Evolutionary conservation across 2,797 vertebrate species (phyloP), one percentile per base, ranked within the genome.

Genomic region (Sphenodon punctatus): DNA sequence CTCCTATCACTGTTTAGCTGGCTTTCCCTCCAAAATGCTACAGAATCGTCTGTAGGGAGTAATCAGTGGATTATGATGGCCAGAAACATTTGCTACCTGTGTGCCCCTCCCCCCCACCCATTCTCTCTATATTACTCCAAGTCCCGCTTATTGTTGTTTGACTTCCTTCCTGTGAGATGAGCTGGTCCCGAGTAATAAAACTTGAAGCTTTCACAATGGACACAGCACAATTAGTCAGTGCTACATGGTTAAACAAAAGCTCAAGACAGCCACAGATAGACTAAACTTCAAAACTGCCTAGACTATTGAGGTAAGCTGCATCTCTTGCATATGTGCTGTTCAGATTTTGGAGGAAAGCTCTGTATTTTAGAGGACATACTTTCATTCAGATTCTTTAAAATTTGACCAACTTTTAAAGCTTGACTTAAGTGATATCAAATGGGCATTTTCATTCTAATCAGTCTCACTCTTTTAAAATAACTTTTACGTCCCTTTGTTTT

Each of bases 91-190:
- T n/a, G n/a, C n/a, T n/a, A n/a, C n/a, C n/a, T n/a, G n/a, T n/a
- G n/a, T 60, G 23, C 59, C 86, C 65, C 65, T 38, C 74, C 69
- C 46, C 25, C 51, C 32, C 0, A 0, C 20, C 11, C 68, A 74
- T 56, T 67, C 70, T 78, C 63, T 71, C 61, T 10, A 27, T 59
- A 49, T 65, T 32, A 71, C 30, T 58, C 61, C 64, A 79, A 84
- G 45, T 48, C 46, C 59, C 78, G 39, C 32, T 69, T 81, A 46
- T 67, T 86, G 49, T 56, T 78, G 84, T 89, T 64, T 76, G 30
- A 34, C 53, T 88, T 80, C 49, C 91, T 94, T 95, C 86, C 92
- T 89, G 32, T 64, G 88, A 79, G 85, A 92, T 58, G 67, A 92
- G 46, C 34, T 77, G 81, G 73, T 91, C 82, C 73, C 90, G 88